phyloP scores from a whole-genome alignment of 2,888 invertebrate genomes.

The Polydrusus tereticollis region DNA sequence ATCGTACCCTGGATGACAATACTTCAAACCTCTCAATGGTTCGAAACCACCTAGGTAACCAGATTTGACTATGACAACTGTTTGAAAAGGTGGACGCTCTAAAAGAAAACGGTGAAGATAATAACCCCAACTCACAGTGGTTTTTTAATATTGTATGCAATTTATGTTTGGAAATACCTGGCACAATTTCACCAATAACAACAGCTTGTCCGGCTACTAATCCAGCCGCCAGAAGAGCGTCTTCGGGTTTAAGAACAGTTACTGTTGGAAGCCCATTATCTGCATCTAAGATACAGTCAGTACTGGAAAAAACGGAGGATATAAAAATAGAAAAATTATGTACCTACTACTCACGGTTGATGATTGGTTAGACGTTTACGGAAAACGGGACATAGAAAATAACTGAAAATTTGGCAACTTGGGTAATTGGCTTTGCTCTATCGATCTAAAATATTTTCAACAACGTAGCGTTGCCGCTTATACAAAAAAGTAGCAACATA shows the following conservation, averaged over 20 bases:
- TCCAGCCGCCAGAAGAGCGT: conserved; percentile 70
- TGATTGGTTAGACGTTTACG: no score
- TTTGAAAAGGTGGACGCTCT: conserved; percentile 67
- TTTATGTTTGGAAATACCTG: conserved; percentile 37
- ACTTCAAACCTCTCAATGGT: conserved; percentile 69
- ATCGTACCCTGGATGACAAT: conserved; percentile 77
- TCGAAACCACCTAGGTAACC: conserved; percentile 67
- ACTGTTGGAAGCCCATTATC: conserved; percentile 71
- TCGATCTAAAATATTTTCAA: no score
- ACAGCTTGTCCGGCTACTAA: conserved; percentile 66
- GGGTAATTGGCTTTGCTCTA: no score
- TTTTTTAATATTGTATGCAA: no score
- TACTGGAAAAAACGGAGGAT: conserved; percentile 78
- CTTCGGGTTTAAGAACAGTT: conserved; percentile 74
- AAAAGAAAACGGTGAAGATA: background rate
- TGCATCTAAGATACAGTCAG: conserved; percentile 74
- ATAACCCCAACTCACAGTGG: no score
- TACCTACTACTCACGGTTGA: no score
- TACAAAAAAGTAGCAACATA: no score
- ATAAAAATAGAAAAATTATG: no score
- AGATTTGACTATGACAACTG: conserved; percentile 72
- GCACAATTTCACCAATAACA: conserved; percentile 68
- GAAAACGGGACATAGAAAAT: no score
- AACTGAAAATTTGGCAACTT: no score
- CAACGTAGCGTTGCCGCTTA: no score